Evolutionary conservation across 2,888 invertebrate species (phyloP).

Genomic region (Subacronicta megacephala): DNA sequence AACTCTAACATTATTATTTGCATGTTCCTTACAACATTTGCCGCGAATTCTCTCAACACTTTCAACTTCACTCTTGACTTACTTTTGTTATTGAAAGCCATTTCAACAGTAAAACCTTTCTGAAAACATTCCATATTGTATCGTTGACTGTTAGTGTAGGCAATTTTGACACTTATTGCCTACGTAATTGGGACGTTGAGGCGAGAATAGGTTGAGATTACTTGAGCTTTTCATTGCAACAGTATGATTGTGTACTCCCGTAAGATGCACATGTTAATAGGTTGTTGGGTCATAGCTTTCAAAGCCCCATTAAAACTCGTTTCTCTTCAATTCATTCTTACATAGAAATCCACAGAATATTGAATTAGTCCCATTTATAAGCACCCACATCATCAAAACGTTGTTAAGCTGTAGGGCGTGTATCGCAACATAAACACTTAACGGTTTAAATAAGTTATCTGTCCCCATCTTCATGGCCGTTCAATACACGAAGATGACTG

Average conservation of each 20-base stretch:
- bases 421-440: constrained; percentile 65
- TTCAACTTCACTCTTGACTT: constrained; percentile 48
- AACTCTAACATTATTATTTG: constrained; percentile 19
- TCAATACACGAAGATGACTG: constrained; percentile 79
- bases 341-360: constrained; percentile 27
- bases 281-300: constrained; percentile 12
- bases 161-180: constrained; percentile 34
- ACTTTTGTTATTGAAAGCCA: constrained; percentile 49
- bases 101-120: constrained; percentile 49
- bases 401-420: constrained; percentile 47
- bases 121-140: constrained; percentile 28
- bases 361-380: constrained; percentile 27
- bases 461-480: constrained; percentile 73
- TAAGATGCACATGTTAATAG: constrained; percentile 1
- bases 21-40: constrained; percentile 31
- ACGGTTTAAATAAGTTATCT: constrained; percentile 78
- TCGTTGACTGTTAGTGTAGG: constrained; percentile 39
- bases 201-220: constrained; percentile 5
- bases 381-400: constrained; percentile 27
- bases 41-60: constrained; percentile 42
- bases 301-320: constrained; percentile 14
- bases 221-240: constrained; percentile 13
- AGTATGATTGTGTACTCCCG: neutral
- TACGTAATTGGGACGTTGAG: constrained; percentile 33
- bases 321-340: constrained; percentile 21